These are phyloP conservation scores for Stegana nigrithorax DNA, from an alignment of 2,888 invertebrate species.

Conservation along the genomic window DNA sequence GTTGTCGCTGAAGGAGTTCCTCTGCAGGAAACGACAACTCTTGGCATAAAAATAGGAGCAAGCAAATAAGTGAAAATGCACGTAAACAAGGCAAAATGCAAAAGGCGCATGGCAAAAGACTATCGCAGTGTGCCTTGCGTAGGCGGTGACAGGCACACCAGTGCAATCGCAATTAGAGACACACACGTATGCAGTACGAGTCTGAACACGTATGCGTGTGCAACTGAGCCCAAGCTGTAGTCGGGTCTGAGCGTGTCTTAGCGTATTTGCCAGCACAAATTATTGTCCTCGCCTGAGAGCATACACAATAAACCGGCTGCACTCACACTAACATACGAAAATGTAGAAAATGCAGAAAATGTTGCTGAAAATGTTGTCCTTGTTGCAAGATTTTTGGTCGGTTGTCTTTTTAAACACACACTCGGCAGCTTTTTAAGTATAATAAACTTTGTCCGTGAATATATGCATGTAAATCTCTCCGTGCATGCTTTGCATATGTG, in stretches of 20 bases:
- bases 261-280: conserved; percentile 57
- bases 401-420: conserved; percentile 2
- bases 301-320: neutral
- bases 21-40: neutral
- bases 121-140: no score
- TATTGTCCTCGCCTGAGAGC: conserved; percentile 35
- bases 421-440: neutral
- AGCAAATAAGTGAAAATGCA: conserved; percentile 19
- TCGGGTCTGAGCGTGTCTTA: neutral
- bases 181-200: conserved; percentile 37
- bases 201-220: neutral
- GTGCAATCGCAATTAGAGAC: conserved; percentile 61
- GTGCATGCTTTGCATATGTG: no score
- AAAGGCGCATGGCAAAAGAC: neutral
- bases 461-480: neutral
- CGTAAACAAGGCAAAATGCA: conserved; percentile 6
- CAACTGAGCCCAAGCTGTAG: no score
- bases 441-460: conserved; percentile 4
- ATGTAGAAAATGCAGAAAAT: neutral
- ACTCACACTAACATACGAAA: neutral
- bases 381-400: conserved; percentile 1
- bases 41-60: conserved; percentile 6
- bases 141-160: neutral
- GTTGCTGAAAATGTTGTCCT: conserved; percentile 6
- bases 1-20: conserved; percentile 4